phyloP scores from a whole-genome alignment of 1,140 invertebrate species.

The Centruroides vittatus region DNA sequence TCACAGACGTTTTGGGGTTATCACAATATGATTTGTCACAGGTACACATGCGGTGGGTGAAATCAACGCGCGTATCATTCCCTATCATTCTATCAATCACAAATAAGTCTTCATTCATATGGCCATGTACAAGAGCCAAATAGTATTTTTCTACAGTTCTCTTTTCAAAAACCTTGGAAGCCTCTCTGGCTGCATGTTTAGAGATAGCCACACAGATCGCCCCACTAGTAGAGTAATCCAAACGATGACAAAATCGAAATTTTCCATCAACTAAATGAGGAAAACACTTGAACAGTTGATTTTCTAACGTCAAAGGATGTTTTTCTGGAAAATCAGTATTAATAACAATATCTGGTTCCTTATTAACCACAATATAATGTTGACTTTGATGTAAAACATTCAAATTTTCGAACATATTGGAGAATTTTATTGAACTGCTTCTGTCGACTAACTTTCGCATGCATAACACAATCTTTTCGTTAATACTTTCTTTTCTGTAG shows the following conservation, averaged over 20 bases:
- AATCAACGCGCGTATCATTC: conserved; percentile 28
- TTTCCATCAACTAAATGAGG: conserved; percentile 43
- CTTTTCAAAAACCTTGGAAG: conserved; percentile 45
- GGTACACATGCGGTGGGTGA: conserved; percentile 45
- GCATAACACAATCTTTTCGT: too few species aligned
- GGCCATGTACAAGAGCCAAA: conserved; percentile 53
- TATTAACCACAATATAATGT: conserved; percentile 47
- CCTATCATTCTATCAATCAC: conserved; percentile 37
- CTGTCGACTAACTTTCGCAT: too few species aligned
- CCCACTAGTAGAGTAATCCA: conserved; percentile 68
- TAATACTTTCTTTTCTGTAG: too few species aligned
- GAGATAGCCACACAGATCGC: conserved; percentile 55
- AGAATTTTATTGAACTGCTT: too few species aligned
- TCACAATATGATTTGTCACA: conserved; percentile 30
- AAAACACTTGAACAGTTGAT: conserved; percentile 36
- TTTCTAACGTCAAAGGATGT: conserved; percentile 36
- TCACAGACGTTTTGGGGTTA: conserved; percentile 38
- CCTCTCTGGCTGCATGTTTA: conserved; percentile 44
- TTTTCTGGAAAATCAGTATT: conserved; percentile 41
- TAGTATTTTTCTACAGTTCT: conserved; percentile 49
- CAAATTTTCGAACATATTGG: not conserved
- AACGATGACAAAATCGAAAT: conserved; percentile 56
- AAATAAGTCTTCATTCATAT: conserved; percentile 36
- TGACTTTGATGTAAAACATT: conserved; percentile 39
- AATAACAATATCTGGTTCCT: conserved; percentile 48